Conservation (phyloP, 2,113 vertebrate species). For the Madoqua kirkii region DNA sequence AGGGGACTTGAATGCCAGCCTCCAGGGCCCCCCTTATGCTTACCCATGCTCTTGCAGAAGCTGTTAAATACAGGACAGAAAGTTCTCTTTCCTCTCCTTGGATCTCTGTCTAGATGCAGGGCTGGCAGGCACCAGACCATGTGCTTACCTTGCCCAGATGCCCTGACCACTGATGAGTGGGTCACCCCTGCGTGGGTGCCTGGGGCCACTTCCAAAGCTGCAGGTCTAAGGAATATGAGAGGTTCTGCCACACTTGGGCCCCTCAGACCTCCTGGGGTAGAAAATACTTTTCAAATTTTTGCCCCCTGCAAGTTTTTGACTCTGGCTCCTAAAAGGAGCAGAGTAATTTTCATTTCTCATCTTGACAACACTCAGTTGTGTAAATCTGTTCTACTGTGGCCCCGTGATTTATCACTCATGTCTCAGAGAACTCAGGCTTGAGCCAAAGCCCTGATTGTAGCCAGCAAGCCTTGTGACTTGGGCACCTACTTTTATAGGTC, state of each 20-base stretch:
- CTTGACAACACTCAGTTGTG: constrained; percentile 76
- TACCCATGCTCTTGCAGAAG: not conserved
- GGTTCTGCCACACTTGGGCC: not conserved
- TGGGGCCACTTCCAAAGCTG: not conserved
- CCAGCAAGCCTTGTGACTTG: not conserved
- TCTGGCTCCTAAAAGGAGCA: constrained; percentile 58
- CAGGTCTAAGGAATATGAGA: not conserved
- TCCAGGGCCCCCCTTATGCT: not conserved
- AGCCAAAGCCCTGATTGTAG: not conserved
- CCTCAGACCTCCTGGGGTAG: not conserved
- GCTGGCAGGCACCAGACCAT: not conserved
- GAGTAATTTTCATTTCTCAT: constrained; percentile 78
- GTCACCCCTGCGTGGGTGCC: not conserved
- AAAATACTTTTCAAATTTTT: not conserved
- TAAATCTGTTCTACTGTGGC: constrained; percentile 72
- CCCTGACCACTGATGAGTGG: not conserved
- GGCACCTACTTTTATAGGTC: not conserved
- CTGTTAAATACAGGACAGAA: not conserved
- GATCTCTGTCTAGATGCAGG: constrained; percentile 34
- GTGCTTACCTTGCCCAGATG: not conserved
- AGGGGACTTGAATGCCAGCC: not conserved
- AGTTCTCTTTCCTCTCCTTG: constrained; percentile 6
- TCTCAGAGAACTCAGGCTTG: not conserved
- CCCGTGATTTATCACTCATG: constrained; percentile 61
- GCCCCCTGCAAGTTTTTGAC: constrained; percentile 6